Evolutionary conservation across 2,888 invertebrate species (phyloP), one percentile per base, ranked within the genome.

Genomic region (Serrognathus titanus): DNA sequence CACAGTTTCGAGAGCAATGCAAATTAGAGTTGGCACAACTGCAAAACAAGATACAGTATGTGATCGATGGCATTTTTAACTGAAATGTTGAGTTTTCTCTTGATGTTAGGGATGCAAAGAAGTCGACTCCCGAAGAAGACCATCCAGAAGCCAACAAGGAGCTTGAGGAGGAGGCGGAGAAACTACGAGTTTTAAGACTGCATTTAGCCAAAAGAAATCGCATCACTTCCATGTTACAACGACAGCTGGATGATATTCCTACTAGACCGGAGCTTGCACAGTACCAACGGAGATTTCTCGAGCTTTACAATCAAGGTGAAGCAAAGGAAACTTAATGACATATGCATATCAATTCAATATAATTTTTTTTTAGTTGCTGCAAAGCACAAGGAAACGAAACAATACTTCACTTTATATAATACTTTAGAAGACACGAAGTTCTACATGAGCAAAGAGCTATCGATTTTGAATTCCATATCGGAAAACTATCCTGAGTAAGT

Each of bases 321-420:
- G n/a, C n/a, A 39, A 20, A 39, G 2, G 5, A 39, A 39, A n/a
- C 2, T 3, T 39, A 39, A 39, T 39, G 5, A n/a, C 12, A 11
- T n/a, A 11, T 5, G n/a, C n/a, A n/a, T n/a, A n/a, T n/a, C n/a
- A n/a, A n/a, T 45, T 12, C 6, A 3, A 45, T 10, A 45, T 45
- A 10, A 3, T 45, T 11, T 62, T 51, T 57, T 76, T 84, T 59
- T 79, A 95, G 95, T 98, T 71, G 90, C 95, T 60, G 90, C 92
- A 31, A 97, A 94, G 71, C 96, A 97, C 75, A 90, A 92, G 74
- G 97, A 98, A 82, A 97, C 97, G 0, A 97, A 97, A 77, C 96
- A 97, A 81, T 97, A 94, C 81, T 98, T 92, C 76, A 94, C 94
- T 40, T 83, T 97, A 60, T 96, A 96, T 79, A 98, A 99, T 76